phyloP scores from a whole-genome alignment of 1,140 invertebrate genomes.

The Aphidius gifuensis region DNA sequence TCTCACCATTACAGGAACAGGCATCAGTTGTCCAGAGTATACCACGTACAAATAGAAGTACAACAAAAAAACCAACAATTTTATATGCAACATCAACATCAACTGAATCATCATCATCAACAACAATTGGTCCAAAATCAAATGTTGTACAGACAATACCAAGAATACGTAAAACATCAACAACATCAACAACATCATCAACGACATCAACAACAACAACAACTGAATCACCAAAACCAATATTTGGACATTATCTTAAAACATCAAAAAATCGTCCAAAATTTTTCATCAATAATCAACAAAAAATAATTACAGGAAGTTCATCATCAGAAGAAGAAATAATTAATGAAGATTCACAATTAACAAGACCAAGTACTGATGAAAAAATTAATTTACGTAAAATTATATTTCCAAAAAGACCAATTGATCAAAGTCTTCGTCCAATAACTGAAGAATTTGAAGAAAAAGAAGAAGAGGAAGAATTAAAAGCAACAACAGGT shows the following conservation, averaged over 20 bases:
- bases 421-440: constrained; percentile 44
- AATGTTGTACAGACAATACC: constrained; percentile 63
- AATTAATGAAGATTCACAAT: constrained; percentile 44
- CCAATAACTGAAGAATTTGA: constrained; percentile 46
- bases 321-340: constrained; percentile 37
- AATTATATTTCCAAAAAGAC: constrained; percentile 51
- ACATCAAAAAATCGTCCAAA: constrained; percentile 41
- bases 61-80: constrained; percentile 44
- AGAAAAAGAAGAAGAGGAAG: constrained; percentile 39
- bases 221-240: constrained; percentile 38
- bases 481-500: constrained; percentile 44
- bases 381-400: constrained; percentile 43
- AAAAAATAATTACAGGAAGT: constrained; percentile 22
- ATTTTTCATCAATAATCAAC: constrained; percentile 49
- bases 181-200: constrained; percentile 27
- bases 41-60: constrained; percentile 46
- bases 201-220: constrained; percentile 40
- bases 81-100: constrained; percentile 53
- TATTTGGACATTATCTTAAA: constrained; percentile 35
- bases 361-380: constrained; percentile 42
- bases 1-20: constrained; percentile 53
- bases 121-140: constrained; percentile 24
- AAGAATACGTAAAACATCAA: constrained; percentile 51
- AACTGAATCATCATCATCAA: constrained; percentile 46
- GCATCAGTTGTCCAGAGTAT: constrained; percentile 55